A percentile compares a stretch with the other conserved stretches of the same genome.
Evolutionary conservation across 2,797 vertebrate species (phyloP).

Genomic region (Semaprochilodus insignis): DNA sequence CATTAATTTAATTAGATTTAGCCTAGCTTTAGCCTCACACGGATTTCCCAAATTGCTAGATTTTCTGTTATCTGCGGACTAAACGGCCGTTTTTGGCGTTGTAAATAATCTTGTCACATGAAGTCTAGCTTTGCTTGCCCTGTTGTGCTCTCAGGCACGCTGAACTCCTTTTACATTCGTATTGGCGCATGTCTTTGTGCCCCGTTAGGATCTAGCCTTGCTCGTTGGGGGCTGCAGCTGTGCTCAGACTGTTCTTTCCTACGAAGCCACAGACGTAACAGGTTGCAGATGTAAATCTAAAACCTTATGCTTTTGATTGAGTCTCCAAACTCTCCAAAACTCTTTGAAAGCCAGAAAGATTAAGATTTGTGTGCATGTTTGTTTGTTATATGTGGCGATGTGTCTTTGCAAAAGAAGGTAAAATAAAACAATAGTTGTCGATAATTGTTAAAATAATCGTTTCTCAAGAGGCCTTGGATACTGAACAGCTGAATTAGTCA

Average conservation of each 20-base stretch:
- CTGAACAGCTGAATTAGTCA: neutral
- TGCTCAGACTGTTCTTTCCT: slow-evolving; percentile 74
- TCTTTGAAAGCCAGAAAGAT: slow-evolving; percentile 78
- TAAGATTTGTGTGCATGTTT: slow-evolving; percentile 63
- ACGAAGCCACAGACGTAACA: slow-evolving; percentile 78
- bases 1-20: slow-evolving; percentile 70
- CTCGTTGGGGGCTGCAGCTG: slow-evolving; percentile 75
- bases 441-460: neutral
- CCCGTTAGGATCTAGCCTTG: slow-evolving; percentile 67
- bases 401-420: slow-evolving; percentile 16
- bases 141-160: neutral
- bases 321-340: slow-evolving; percentile 73
- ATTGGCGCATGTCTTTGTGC: slow-evolving; percentile 8
- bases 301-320: slow-evolving; percentile 77
- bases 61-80: neutral
- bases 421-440: too few relatives aligned
- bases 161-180: slow-evolving; percentile 19
- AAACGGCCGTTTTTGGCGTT: neutral
- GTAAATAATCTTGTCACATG: too few relatives aligned
- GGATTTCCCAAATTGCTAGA: neutral
- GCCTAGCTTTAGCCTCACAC: slow-evolving; percentile 35
- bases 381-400: slow-evolving; percentile 50
- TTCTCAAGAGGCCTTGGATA: neutral
- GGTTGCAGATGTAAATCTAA: slow-evolving; percentile 81
- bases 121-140: neutral